phyloP scores from a whole-genome alignment of 2,797 vertebrate genomes.

The Peromyscus aztecus region DNA sequence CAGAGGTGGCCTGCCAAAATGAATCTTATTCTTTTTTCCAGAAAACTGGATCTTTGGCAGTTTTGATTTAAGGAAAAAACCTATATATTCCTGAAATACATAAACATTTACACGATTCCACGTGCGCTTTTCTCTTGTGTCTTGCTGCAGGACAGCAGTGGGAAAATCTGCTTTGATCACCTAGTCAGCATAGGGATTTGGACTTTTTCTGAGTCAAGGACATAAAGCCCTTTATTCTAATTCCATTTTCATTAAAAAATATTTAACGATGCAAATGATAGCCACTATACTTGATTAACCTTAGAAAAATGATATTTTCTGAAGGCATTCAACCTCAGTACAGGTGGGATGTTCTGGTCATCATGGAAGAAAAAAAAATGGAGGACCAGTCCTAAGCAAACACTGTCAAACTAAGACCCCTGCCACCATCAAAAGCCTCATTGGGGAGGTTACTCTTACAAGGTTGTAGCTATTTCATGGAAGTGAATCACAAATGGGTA shows the following conservation, averaged over 20 bases:
- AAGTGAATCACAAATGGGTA: background rate
- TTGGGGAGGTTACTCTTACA: background rate
- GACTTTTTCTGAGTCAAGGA: constrained; percentile 40
- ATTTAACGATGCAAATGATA: constrained; percentile 25
- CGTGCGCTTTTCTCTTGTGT: background rate
- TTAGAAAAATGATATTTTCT: constrained; percentile 25
- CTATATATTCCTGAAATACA: constrained; percentile 36
- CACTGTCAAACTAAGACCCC: background rate
- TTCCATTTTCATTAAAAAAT: constrained; percentile 60
- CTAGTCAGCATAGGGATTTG: background rate
- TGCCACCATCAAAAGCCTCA: background rate
- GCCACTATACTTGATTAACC: background rate
- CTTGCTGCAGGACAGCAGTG: background rate
- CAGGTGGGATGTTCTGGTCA: background rate
- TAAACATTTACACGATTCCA: background rate
- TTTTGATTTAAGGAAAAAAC: constrained; percentile 62
- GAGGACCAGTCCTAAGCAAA: background rate
- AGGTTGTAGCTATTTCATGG: background rate
- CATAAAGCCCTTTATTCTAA: background rate
- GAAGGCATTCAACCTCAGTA: background rate
- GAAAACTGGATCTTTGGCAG: constrained; percentile 39
- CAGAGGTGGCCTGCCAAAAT: constrained; percentile 63
- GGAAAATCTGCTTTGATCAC: background rate
- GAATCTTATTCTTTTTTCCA: constrained; percentile 66
- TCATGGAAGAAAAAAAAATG: background rate